A percentile compares a stretch with the other conserved stretches of the same genome.
phyloP scores from a whole-genome alignment of 1,140 invertebrate genomes.

The Trichonephila inaurata region DNA sequence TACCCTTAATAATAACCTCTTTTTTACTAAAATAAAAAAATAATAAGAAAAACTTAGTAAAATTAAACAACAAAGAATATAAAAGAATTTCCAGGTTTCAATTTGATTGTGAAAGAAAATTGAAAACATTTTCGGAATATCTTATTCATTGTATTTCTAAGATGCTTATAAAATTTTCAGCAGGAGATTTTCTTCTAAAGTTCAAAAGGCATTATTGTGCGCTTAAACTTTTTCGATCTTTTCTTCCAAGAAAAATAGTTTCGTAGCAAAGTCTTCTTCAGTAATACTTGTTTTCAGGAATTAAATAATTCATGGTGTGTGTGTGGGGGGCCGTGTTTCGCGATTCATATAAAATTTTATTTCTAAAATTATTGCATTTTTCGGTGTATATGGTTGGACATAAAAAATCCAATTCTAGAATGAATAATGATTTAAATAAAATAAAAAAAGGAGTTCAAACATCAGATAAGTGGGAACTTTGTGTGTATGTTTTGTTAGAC shows the following conservation, averaged over 20 bases:
- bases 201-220: not conserved
- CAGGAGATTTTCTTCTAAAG: not conserved
- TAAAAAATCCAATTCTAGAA: constrained; percentile 15
- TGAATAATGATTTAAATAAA: not conserved
- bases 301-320: constrained; percentile 55
- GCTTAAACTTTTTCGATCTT: constrained; percentile 10
- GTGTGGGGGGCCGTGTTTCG: not conserved
- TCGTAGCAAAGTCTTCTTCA: not conserved
- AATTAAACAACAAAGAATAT: no score
- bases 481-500: no score
- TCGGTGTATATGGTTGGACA: not conserved
- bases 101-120: not conserved
- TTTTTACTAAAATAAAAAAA: no score
- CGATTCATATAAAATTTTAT: not conserved
- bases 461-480: not conserved
- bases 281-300: not conserved
- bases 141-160: not conserved
- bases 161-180: constrained; percentile 46
- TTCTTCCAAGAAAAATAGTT: not conserved
- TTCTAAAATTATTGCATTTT: not conserved
- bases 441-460: not conserved
- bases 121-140: not conserved
- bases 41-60: no score
- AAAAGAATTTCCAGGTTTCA: not conserved
- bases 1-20: no score